Evolutionary conservation across 2,113 vertebrate genomes (phyloP), one percentile per base, ranked within the genome.

Genomic region (Cyanistes caeruleus): DNA sequence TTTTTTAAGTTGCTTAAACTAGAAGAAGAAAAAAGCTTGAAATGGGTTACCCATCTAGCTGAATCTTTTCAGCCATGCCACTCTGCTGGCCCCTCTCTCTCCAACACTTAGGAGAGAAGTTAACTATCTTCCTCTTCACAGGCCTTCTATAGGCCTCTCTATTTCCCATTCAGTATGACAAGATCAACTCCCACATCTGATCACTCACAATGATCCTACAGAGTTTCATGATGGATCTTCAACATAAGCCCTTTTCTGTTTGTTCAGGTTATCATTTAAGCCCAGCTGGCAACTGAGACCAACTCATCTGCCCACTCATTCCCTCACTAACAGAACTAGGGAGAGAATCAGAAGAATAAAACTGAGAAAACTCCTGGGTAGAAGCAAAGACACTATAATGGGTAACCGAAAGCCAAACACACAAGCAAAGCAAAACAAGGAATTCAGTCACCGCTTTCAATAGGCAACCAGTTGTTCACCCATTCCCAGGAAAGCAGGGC

Each of bases 291-390:
- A 64, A 14, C 43, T 44, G 11, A 64, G 27, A 15, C 11, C 18
- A 31, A 18, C 2, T 4, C 6, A 31, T 4, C 7, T 4, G 2
- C 41, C 58, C 2, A 0, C 22, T 70, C 41, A 41, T 19, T 63
- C 24, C 15, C 10, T 11, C n/a, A 62, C 8, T 3, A 2, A 11
- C 3, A 17, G 31, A 12, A 39, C 10, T 10, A 64, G 7, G 15
- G 13, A 56, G 27, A 64, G 7, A 76, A 80, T 41, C 2, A 1
- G 10, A 35, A 79, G 14, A 15, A 25, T 11, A 30, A 44, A 64
- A 60, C 1, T 55, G 9, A 41, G 35, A 70, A 51, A 60, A 60
- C 7, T 55, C 1, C 0, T 25, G 31, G 10, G 10, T 15, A 70
- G 24, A 65, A 39, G 27, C 30, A 55, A 70, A 56, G 37, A 14